Base-by-base conservation (phyloP, 2,797 vertebrate genomes). In the Morelia viridis region DNA sequence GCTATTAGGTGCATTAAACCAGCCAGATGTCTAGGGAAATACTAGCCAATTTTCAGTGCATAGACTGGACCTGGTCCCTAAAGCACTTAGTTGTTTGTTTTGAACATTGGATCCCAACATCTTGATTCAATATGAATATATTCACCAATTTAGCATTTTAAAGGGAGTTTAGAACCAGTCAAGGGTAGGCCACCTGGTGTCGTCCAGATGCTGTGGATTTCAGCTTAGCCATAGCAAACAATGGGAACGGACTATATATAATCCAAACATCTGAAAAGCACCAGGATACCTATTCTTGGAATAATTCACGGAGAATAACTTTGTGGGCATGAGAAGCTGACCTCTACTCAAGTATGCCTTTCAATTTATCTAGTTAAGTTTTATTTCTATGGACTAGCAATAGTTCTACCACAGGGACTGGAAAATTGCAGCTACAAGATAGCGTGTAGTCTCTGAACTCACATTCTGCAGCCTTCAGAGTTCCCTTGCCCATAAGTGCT, bases 41-140 rank as follows among this genome's bases (percentile, higher is more conserved):
- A 24, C 17, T 10, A 87, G 13, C 50, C 62, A 68, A 87, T 56
- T 87, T 35, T n/a, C 53, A 56, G 35, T 26, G 91, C 4, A 10
- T 50, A 35, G 0, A 35, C 56, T 88, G n/a, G 56, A 61, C 61
- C 28, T 17, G 28, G 71, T 26, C 28, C 56, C 53, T 71, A 50
- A 88, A 91, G 35, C 68, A 83, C 53, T 91, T 24, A 62, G 8
- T 91, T 87, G 64, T 50, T 91, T 87, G 31, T 65, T 85, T 15
- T 57, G 85, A 91, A 31, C 50, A 68, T 41, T 57, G 12, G 31
- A 41, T 35, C 22, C 12, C 46, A 26, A 68, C 64, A 76, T 88
- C 76, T 46, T 61, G 57, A 53, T n/a, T 91, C 68, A 80, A 53
- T 61, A 88, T 61, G 85, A 91, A 61, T 56, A 26, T 31, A 22